phyloP scores from a whole-genome alignment of 2,797 vertebrate genomes.

The Semaprochilodus insignis region DNA sequence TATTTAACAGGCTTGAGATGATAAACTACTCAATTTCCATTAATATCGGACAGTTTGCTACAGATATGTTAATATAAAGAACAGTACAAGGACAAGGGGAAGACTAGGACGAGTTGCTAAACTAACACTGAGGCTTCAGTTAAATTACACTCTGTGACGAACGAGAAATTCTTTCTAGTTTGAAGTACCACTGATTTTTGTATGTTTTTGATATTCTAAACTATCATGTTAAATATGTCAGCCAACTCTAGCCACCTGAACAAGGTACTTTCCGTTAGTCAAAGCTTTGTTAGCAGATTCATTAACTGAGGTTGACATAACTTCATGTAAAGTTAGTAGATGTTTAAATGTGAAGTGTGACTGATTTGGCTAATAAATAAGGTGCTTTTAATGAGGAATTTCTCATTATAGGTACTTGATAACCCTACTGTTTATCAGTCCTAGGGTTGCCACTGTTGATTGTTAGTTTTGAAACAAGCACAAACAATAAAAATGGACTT shows the following conservation, averaged over 20 bases:
- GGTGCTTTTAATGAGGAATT: neutral
- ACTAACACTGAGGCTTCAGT: neutral
- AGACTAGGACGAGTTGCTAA: neutral
- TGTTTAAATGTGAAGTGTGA: neutral
- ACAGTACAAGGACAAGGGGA: slow-evolving; percentile 6
- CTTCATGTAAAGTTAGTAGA: neutral
- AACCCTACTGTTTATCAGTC: neutral
- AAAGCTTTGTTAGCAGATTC: slow-evolving; percentile 4
- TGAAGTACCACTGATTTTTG: slow-evolving; percentile 1
- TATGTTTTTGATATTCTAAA: slow-evolving; percentile 2
- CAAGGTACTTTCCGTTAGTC: slow-evolving; percentile 49
- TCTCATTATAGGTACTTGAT: neutral
- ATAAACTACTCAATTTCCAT: neutral
- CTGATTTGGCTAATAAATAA: neutral
- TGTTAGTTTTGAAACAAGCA: neutral
- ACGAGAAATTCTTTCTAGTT: neutral
- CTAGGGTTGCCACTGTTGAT: neutral
- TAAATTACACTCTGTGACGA: neutral
- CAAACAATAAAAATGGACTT: neutral
- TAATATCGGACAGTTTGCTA: slow-evolving; percentile 12
- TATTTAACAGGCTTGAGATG: slow-evolving; percentile 3
- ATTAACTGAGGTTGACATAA: slow-evolving; percentile 1
- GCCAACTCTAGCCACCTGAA: slow-evolving; percentile 35
- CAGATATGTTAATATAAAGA: slow-evolving; percentile 1
- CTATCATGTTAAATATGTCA: slow-evolving; percentile 41